Conservation (phyloP, 2,113 vertebrate genomes). For the Psophia crepitans region DNA sequence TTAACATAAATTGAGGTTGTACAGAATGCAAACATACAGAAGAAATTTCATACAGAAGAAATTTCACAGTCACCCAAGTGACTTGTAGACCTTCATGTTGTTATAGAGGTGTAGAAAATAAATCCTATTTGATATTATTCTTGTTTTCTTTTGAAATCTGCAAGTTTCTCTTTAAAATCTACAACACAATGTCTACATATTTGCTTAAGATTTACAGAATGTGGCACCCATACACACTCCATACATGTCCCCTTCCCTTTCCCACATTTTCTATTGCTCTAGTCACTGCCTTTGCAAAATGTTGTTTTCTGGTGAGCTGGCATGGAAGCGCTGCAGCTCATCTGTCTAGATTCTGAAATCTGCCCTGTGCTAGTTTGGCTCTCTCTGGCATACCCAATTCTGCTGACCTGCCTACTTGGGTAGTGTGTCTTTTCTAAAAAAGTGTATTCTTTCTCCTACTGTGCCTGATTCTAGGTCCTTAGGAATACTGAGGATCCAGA, state of each 20-base stretch:
- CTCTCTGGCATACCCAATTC: neutral
- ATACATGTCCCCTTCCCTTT: neutral
- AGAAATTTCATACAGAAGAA: neutral
- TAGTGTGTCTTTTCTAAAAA: neutral
- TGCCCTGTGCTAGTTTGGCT: neutral
- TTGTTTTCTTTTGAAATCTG: neutral
- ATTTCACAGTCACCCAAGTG: neutral
- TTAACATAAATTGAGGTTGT: neutral
- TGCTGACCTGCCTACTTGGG: neutral
- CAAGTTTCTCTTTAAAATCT: neutral
- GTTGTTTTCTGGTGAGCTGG: neutral
- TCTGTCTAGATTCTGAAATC: neutral
- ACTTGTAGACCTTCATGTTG: neutral
- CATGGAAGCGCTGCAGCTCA: neutral
- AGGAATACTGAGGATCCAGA: neutral
- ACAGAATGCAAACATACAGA: neutral
- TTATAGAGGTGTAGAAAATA: neutral
- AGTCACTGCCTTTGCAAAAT: neutral
- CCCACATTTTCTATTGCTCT: neutral
- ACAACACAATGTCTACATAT: neutral
- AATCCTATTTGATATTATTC: neutral
- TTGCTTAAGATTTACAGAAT: neutral
- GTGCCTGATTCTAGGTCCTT: neutral
- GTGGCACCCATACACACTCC: neutral
- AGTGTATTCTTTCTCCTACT: neutral